Base-by-base conservation (phyloP, 2,888 invertebrate genomes). In the Nymphalis c-album region DNA sequence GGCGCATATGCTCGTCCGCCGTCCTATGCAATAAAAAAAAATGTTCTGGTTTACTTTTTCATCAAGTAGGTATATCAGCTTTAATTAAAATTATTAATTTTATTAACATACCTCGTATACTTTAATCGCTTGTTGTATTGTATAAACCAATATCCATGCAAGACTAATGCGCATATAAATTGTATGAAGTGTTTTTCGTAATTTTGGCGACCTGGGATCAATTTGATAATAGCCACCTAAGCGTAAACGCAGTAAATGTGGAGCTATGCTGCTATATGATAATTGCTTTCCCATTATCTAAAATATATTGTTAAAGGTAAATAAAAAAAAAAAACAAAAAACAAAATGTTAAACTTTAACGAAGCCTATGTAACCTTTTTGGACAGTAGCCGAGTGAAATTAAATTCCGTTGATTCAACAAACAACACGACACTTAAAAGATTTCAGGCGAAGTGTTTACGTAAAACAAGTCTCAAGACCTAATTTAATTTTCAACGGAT, bases 91-190 rank as follows among this genome's bases (percentile, higher is more conserved):
- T 31, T 0, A 40, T 40, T 40, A 13, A n/a, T n/a, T 22, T 22
- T 1, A 40, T 40, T 40, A 40, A 4, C 10, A 0, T 80, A 86
- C 87, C 77, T 84, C 74, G 71, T 81, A 79, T 67, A 85, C 75
- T 70, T 83, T 80, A 3, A 85, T 65, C 5, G 79, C 77, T 72
- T 86, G 84, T 68, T 85, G 85, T 18, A 76, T 31, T 3, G 79
- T 81, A 66, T 81, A 86, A 5, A 85, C 20, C 17, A 78, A 60
- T 53, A 81, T 73, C 17, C 82, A 73, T 51, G 67, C 67, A n/a
- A 84, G 74, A 51, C 79, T 73, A 16, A 78, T 58, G 16, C 70
- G 55, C 79, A 80, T 85, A 63, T 81, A 86, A 17, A 76, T 66
- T 3, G 70, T 73, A 60, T 86, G 83, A 8, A 84, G 47, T 31